Base-by-base conservation (phyloP, 2,797 vertebrate species). In the Pristis pectinata region DNA sequence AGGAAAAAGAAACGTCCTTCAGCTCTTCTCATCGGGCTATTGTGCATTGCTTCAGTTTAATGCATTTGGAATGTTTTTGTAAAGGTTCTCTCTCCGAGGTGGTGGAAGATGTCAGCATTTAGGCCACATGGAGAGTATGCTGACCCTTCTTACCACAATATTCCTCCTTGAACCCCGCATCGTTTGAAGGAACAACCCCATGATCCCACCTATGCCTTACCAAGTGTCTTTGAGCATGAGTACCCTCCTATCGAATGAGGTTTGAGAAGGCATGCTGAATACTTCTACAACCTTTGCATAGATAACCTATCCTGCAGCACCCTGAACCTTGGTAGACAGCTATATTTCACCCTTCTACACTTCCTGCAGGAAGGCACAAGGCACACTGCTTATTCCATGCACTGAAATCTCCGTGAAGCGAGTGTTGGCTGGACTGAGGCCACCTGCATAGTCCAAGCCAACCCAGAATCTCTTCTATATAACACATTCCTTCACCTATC, bases 211-310 rank as follows among this genome's bases (percentile, higher is more conserved):
- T 56, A 15, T 53, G 92, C 92, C 92, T 94, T 94, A 76, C 70
- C 91, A 76, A 76, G 72, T 41, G 87, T 91, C 34, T 89, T 91
- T 93, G 30, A 74, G 67, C 92, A 94, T 74, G 92, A 76, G 44
- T 8, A 72, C 30, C 49, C 27, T 74, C 92, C 70, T 94, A 34
- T 49, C 83, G 41, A 76, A 94, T 94, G 92, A 94, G 92, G 27
- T 34, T 72, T 72, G 70, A 94, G 92, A 94, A 74, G 92, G 70
- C 92, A 94, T 94, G 92, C 70, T 76, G 92, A 94, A 76, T 53
- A 91, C 44, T 70, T 74, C 37, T 94, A 15, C 67, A 74, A 15
- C 92, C 70, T 74, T 93, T 93, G 67, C 64, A 53, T 70, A 53
- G 27, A 44, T 24, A 34, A 93, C 41, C 67, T 27, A 11, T 3